phyloP scores from a whole-genome alignment of 2,888 invertebrate genomes.

The Parasteatoda lunata region DNA sequence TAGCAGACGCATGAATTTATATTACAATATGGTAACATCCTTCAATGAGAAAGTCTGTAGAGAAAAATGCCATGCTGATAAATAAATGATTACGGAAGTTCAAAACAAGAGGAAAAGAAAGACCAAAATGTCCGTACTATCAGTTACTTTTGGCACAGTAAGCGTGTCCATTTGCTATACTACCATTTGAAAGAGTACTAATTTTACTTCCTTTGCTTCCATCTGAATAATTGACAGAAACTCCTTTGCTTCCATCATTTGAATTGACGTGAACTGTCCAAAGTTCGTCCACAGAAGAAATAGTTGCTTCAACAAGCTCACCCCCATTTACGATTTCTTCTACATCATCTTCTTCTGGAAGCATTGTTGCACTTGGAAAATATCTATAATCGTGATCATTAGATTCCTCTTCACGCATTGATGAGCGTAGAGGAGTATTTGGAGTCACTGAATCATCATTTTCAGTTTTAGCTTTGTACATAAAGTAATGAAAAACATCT shows the following conservation, averaged over 20 bases:
- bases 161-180: slow-evolving; percentile 69
- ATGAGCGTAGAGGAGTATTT: slow-evolving; percentile 51
- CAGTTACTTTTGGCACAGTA: slow-evolving; percentile 54
- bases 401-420: slow-evolving; percentile 24
- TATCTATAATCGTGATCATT: slow-evolving; percentile 23
- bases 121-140: slow-evolving; percentile 29
- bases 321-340: slow-evolving; percentile 14
- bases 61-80: neutral
- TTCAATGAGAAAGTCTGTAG: neutral
- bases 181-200: slow-evolving; percentile 69
- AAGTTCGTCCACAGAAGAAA: neutral
- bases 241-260: slow-evolving; percentile 51
- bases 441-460: slow-evolving; percentile 48
- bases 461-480: slow-evolving; percentile 16
- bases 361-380: slow-evolving; percentile 61
- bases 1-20: too few relatives aligned
- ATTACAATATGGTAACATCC: neutral
- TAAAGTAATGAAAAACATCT: slow-evolving; percentile 47
- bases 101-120: neutral
- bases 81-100: neutral
- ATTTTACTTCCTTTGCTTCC: slow-evolving; percentile 70
- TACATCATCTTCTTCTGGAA: slow-evolving; percentile 27
- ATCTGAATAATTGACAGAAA: slow-evolving; percentile 67
- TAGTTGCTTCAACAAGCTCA: neutral
- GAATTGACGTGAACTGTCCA: neutral